phyloP scores from a whole-genome alignment of 2,888 invertebrate species.

The Hoplodrina blanda region DNA sequence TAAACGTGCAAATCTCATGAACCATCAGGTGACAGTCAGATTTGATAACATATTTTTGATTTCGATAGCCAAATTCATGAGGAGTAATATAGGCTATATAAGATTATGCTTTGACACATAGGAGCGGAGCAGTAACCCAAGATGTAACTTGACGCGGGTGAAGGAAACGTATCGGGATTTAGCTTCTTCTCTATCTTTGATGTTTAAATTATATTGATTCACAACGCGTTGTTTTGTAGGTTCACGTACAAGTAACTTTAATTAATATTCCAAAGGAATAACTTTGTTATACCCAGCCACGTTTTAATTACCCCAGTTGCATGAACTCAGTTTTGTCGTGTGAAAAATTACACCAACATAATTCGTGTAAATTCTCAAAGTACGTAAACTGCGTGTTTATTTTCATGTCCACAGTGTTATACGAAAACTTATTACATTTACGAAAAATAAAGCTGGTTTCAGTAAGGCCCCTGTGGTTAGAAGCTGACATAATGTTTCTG shows the following conservation, averaged over 20 bases:
- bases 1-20: too few species aligned
- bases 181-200: too few species aligned
- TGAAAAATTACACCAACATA: constrained; percentile 35
- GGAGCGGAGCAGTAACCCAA: too few species aligned
- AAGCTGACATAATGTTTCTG: constrained; percentile 47
- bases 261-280: constrained; percentile 32
- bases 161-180: too few species aligned
- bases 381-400: constrained; percentile 36
- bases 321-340: constrained; percentile 33
- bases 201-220: neutral
- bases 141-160: too few species aligned
- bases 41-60: too few species aligned
- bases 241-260: neutral
- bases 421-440: constrained; percentile 37
- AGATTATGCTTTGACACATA: too few species aligned
- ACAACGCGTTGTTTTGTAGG: neutral
- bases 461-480: constrained; percentile 30
- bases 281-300: constrained; percentile 6
- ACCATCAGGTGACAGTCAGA: too few species aligned
- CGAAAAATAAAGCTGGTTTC: constrained; percentile 42
- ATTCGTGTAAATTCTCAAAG: constrained; percentile 23
- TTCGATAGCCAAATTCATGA: too few species aligned
- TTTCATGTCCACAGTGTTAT: constrained; percentile 39
- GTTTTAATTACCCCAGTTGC: constrained; percentile 40
- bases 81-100: too few species aligned